Evolutionary conservation across 1,140 invertebrate genomes (phyloP), one percentile per base, ranked within the genome.

Genomic region (Eufriesea mexicana): DNA sequence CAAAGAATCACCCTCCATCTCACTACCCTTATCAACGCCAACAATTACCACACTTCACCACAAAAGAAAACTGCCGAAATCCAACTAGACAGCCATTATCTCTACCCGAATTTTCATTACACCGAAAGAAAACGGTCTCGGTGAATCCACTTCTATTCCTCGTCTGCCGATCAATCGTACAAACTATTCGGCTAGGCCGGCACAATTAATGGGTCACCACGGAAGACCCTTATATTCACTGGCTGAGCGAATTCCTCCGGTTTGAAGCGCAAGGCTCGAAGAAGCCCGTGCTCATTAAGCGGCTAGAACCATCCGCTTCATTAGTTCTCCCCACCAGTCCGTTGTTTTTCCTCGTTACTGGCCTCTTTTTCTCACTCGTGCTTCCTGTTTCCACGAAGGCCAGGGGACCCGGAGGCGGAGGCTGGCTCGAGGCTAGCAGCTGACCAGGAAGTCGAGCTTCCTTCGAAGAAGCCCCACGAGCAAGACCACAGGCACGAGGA

Each of bases 161-260:
- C 51, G 12, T 1, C 14, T 14, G 1, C 4, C 35, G 23, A 45
- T n/a, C 42, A 45, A 67, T 10, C 23, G 23, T 10, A 16, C 59
- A 28, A 62, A 20, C n/a, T n/a, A 47, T 14, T 18, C 62, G n/a
- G 35, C 62, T 18, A 42, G 9, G 25, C 49, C 8, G 2, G 4
- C 25, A 18, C 51, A 55, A 81, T 84, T 79, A 84, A 79, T 84
- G 82, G 76, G 68, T 73, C 82, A 84, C 57, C 59, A 0, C 59
- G 51, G 61, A 79, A 84, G 82, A 84, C 77, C 82, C 66, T 66
- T 66, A 25, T n/a, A 54, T 79, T 79, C 59, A 57, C 28, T 35
- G 68, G 59, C 54, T 42, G 35, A 67, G 67, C 59, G 61, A 78
- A 79, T 84, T 84, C 57, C 23, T 62, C 59, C 47, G 16, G 45